Conservation (phyloP, 2,888 invertebrate species). For the Eupelmus urozonus region DNA sequence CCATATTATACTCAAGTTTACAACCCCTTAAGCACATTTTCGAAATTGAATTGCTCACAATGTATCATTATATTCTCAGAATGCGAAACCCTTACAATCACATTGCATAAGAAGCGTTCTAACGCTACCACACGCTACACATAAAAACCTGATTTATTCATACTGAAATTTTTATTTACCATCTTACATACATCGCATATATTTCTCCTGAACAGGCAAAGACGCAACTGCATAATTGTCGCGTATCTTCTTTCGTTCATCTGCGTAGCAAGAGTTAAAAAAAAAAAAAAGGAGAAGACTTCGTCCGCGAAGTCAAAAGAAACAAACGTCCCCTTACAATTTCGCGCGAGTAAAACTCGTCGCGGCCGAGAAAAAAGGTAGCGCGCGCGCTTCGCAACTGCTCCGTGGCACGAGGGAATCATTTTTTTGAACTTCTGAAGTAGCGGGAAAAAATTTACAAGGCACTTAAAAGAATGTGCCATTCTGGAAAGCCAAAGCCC, state of each 20-base stretch:
- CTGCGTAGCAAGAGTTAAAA: neutral
- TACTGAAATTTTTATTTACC: constrained; percentile 17
- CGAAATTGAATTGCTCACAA: no score
- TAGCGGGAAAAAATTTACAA: constrained; percentile 55
- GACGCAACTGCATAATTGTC: constrained; percentile 26
- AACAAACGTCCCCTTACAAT: constrained; percentile 29
- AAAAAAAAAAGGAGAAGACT: constrained; percentile 1
- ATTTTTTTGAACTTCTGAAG: constrained; percentile 40
- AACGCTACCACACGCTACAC: neutral
- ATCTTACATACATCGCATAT: neutral
- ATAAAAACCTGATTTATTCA: constrained; percentile 42
- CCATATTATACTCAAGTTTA: no score
- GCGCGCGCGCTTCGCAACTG: neutral
- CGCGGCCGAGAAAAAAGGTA: constrained; percentile 28
- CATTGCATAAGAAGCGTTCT: neutral
- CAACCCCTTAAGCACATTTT: no score
- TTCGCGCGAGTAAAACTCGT: constrained; percentile 13
- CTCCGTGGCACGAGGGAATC: constrained; percentile 8
- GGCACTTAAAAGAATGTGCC: constrained; percentile 51
- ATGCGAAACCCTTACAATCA: neutral
- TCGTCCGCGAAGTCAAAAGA: constrained; percentile 31
- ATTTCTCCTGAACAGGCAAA: constrained; percentile 24
- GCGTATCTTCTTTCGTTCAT: constrained; percentile 18
- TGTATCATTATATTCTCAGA: no score
- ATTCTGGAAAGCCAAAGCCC: constrained; percentile 46